These are phyloP conservation scores for Conops quadrifasciatus DNA, from an alignment of 2,888 invertebrate genomes.

Conservation along the genomic window DNA sequence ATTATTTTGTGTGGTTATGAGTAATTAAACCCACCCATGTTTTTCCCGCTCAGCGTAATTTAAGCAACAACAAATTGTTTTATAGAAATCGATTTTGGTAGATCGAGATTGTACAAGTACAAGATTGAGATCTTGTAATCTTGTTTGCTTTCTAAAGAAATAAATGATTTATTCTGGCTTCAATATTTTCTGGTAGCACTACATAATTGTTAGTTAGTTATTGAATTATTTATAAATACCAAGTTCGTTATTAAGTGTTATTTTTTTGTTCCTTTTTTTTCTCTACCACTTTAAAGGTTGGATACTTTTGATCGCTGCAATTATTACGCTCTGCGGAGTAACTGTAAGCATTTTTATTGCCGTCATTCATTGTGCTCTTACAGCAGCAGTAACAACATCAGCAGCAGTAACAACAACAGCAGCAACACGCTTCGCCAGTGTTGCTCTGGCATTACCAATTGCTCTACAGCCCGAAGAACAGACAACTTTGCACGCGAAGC, in stretches of 20 bases:
- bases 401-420: slow-evolving; percentile 45
- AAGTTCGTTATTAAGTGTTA: not conserved
- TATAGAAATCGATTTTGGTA: too few relatives aligned
- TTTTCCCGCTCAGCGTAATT: too few relatives aligned
- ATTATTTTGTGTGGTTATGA: too few relatives aligned
- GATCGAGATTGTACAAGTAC: too few relatives aligned
- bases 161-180: too few relatives aligned
- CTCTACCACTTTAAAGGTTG: too few relatives aligned
- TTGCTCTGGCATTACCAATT: slow-evolving; percentile 63
- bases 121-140: too few relatives aligned
- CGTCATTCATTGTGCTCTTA: slow-evolving; percentile 53
- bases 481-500: slow-evolving; percentile 64
- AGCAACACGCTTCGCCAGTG: slow-evolving; percentile 49
- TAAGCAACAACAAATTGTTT: too few relatives aligned
- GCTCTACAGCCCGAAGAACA: slow-evolving; percentile 57
- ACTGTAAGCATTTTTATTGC: slow-evolving; percentile 59
- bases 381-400: slow-evolving; percentile 44
- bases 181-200: too few relatives aligned
- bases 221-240: not conserved
- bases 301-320: slow-evolving; percentile 57
- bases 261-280: not conserved
- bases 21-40: too few relatives aligned
- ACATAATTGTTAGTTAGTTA: too few relatives aligned
- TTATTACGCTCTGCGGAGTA: slow-evolving; percentile 58
- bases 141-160: too few relatives aligned